Evolutionary conservation across 2,888 invertebrate species (phyloP), one percentile per base, ranked within the genome.

Genomic region (Acronicta aceris): DNA sequence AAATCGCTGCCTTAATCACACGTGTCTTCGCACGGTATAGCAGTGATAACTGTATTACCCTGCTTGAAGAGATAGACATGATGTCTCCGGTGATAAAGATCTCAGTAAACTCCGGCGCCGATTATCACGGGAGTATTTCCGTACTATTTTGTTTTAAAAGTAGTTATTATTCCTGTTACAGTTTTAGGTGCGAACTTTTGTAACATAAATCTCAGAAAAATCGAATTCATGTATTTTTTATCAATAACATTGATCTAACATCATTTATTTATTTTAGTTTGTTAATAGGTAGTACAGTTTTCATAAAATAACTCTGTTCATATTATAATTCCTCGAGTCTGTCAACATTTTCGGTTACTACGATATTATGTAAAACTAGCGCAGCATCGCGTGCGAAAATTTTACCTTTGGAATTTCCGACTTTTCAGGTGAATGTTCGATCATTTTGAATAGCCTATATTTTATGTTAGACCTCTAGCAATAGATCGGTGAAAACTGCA

Each of bases 131-230:
- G 55, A 68, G 55, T 64, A 69, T 65, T 74, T 74, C 52, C 59
- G 61, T 71, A 71, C 75, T 76, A 80, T 82, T 82, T 82, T 82
- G 77, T 82, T 81, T 79, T 79, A 81, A 75, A 81, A 81, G 76
- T 81, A 79, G 77, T 78, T 70, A 59, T 59, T 42, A 62, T 51
- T 9, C 57, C 56, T 46, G 58, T 57, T 61, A 57, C 59, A 65
- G 50, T 60, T 47, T 27, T 65, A n/a, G n/a, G n/a, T n/a, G n/a
- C n/a, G n/a, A n/a, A n/a, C n/a, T n/a, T n/a, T n/a, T n/a, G n/a
- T n/a, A n/a, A n/a, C 46, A 62, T 21, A 45, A 42, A 41, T 51
- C n/a, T 16, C 60, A 48, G n/a, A 62, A 58, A 21, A 55, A 58
- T 57, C 61, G 45, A 61, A 9, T 9, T 59, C 33, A 42, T 52